phyloP scores from a whole-genome alignment of 2,888 invertebrate species.

The Horisme vitalbata region DNA sequence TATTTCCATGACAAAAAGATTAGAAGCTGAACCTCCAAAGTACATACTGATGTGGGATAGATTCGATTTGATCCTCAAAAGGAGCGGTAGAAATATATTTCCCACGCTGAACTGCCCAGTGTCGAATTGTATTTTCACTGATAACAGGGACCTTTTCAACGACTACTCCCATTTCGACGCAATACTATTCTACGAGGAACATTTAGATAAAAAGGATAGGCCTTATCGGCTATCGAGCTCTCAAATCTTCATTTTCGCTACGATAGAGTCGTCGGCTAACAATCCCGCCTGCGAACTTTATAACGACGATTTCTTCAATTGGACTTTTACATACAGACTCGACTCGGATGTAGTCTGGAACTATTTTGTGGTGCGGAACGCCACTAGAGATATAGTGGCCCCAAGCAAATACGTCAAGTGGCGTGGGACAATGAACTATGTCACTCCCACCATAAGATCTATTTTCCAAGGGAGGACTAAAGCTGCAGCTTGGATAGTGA shows the following conservation, averaged over 20 bases:
- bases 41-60: conserved; percentile 44
- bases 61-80: conserved; percentile 7
- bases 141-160: conserved; percentile 38
- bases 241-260: conserved; percentile 53
- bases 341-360: conserved; percentile 59
- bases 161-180: conserved; percentile 48
- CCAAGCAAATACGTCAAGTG: conserved; percentile 44
- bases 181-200: conserved; percentile 44
- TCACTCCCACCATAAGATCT: conserved; percentile 37
- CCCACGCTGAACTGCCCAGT: conserved; percentile 37
- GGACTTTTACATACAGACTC: conserved; percentile 59
- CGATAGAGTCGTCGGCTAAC: conserved; percentile 47
- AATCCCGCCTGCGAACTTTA: conserved; percentile 52
- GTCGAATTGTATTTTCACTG: conserved; percentile 47
- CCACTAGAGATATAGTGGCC: conserved; percentile 43
- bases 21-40: conserved; percentile 26
- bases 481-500: conserved; percentile 58
- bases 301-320: conserved; percentile 58
- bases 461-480: conserved; percentile 48
- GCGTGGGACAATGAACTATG: conserved; percentile 31
- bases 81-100: conserved; percentile 21
- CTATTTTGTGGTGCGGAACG: conserved; percentile 51
- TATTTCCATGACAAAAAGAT: not conserved
- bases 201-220: conserved; percentile 29
- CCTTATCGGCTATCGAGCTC: conserved; percentile 36